phyloP scores from a whole-genome alignment of 2,888 invertebrate species.

The Thymelicus lineola region DNA sequence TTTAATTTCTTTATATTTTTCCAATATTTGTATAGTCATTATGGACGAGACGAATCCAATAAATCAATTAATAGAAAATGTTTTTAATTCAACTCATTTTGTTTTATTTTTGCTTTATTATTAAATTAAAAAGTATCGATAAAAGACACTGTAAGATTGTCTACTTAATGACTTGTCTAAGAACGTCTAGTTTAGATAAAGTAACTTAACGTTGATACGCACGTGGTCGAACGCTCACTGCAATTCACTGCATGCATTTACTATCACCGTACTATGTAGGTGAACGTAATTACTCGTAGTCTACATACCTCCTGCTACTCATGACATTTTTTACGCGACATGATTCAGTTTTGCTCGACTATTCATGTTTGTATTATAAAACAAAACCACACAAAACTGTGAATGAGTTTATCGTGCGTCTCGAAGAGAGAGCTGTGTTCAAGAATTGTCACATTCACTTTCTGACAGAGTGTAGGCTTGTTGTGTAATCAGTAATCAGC shows the following conservation, averaged over 20 bases:
- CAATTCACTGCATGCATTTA: not conserved
- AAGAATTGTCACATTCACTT: conserved; percentile 55
- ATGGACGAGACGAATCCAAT: too few species aligned
- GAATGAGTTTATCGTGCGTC: conserved; percentile 11
- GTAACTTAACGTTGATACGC: too few species aligned
- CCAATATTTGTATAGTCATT: too few species aligned
- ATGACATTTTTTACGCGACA: not conserved
- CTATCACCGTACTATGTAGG: not conserved
- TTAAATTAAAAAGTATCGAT: too few species aligned
- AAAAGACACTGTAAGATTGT: too few species aligned
- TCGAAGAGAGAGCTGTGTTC: conserved; percentile 50
- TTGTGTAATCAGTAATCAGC: conserved; percentile 10
- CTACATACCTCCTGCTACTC: not conserved
- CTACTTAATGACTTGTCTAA: too few species aligned
- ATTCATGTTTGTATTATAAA: conserved; percentile 3
- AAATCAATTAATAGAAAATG: too few species aligned
- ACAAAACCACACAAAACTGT: conserved; percentile 11
- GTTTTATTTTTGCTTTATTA: too few species aligned
- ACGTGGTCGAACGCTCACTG: not conserved
- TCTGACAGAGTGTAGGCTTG: conserved; percentile 42
- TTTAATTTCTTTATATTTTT: too few species aligned
- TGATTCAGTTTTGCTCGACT: conserved; percentile 1
- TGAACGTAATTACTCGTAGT: not conserved
- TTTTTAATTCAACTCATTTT: too few species aligned
- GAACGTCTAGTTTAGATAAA: too few species aligned